These are phyloP conservation scores for Heliocidaris erythrogramma DNA, from an alignment of 35 echinoderm and acorn worm genomes.

Conservation along the genomic window DNA sequence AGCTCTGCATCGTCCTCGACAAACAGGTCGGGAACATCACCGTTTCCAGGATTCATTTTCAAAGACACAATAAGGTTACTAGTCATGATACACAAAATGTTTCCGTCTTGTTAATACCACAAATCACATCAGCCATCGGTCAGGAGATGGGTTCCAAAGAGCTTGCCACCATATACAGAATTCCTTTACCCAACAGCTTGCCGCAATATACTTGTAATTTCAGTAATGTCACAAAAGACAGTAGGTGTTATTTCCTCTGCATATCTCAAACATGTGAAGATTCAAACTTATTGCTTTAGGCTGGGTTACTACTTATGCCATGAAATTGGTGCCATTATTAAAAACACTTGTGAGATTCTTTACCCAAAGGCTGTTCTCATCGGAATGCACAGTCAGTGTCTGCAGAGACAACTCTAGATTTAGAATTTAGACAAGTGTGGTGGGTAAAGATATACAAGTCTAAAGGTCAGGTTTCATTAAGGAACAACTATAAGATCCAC, in stretches of 20 bases:
- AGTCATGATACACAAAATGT: background rate
- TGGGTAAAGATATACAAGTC: background rate
- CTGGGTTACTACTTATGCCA: background rate
- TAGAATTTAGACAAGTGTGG: too few relatives aligned
- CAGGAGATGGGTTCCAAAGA: background rate
- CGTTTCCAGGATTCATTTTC: background rate
- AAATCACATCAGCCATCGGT: background rate
- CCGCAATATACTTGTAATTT: too few relatives aligned
- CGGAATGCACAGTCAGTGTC: background rate
- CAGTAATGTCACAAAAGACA: background rate
- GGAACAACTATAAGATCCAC: background rate
- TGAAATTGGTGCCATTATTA: background rate
- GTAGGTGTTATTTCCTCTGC: background rate
- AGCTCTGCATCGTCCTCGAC: background rate
- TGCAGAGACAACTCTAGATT: too few relatives aligned
- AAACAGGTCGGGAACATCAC: background rate
- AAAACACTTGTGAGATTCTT: background rate
- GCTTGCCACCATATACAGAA: too few relatives aligned
- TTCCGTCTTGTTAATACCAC: background rate
- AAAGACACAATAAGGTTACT: background rate
- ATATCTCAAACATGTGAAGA: background rate
- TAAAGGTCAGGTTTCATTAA: background rate
- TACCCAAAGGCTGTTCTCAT: background rate
- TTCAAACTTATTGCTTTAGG: background rate
- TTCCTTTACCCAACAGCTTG: too few relatives aligned